Evolutionary conservation across 1,140 invertebrate species (phyloP).

Genomic region (Formica selysi): DNA sequence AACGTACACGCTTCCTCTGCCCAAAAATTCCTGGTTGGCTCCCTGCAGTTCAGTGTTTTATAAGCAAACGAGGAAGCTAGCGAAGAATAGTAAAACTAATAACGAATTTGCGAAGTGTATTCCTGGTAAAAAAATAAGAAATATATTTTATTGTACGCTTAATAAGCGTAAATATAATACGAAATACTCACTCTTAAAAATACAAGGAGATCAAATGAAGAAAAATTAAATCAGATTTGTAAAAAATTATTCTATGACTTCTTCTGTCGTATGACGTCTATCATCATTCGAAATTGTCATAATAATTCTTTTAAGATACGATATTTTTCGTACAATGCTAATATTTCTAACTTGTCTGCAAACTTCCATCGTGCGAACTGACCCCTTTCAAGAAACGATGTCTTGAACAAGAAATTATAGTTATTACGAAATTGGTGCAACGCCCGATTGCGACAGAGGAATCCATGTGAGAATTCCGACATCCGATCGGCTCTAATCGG

Average conservation of each 20-base stretch:
- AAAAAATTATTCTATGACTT: background rate
- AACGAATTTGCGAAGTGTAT: background rate
- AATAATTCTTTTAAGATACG: background rate
- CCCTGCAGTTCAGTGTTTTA: background rate
- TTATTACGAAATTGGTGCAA: slow-evolving; percentile 51
- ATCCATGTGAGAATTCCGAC: slow-evolving; percentile 16
- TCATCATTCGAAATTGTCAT: background rate
- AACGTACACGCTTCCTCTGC: slow-evolving; percentile 3
- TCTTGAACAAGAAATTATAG: background rate
- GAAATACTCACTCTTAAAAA: background rate
- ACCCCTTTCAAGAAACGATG: background rate
- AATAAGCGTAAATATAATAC: background rate
- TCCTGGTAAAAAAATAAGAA: background rate
- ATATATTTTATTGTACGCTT: background rate
- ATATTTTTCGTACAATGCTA: background rate
- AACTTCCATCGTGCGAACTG: no score
- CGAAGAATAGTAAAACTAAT: background rate
- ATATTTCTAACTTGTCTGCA: background rate
- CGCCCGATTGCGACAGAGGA: slow-evolving; percentile 5
- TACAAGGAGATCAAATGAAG: background rate
- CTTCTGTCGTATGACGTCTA: background rate
- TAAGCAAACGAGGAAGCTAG: slow-evolving; percentile 29
- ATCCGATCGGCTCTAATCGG: slow-evolving; percentile 23
- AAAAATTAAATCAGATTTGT: background rate
- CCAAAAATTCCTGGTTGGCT: slow-evolving; percentile 26